These are phyloP conservation scores for Mus spretus DNA, from an alignment of 2,797 vertebrate genomes.

Conservation along the genomic window DNA sequence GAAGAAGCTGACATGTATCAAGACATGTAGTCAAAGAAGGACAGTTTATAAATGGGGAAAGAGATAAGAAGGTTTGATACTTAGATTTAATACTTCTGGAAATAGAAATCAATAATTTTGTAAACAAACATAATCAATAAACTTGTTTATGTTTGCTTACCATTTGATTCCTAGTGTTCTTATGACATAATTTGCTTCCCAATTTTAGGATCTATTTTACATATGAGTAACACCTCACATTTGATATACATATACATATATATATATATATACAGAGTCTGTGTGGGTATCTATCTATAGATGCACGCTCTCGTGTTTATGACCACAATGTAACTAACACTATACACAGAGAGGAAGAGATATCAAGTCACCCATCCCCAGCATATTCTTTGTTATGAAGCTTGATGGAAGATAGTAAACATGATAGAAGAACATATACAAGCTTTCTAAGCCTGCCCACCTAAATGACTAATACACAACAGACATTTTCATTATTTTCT, in stretches of 20 bases:
- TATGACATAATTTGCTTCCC: constrained; percentile 72
- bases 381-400: constrained; percentile 39
- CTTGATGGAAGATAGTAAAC: not conserved
- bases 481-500: constrained; percentile 47
- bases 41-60: constrained; percentile 44
- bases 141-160: constrained; percentile 79
- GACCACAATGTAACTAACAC: not conserved
- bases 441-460: not conserved
- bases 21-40: constrained; percentile 67
- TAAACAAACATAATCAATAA: not conserved
- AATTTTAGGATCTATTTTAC: constrained; percentile 76
- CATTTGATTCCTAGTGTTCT: constrained; percentile 69
- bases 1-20: constrained; percentile 63
- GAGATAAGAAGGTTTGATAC: constrained; percentile 59
- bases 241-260: constrained; percentile 27
- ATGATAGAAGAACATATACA: not conserved
- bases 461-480: not conserved
- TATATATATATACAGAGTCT: constrained; percentile 17
- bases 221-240: constrained; percentile 58
- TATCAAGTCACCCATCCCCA: not conserved
- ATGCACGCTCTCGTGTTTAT: not conserved
- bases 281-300: constrained; percentile 42
- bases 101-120: constrained; percentile 75
- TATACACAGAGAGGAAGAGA: constrained; percentile 5
- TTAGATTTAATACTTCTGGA: constrained; percentile 75